Evolutionary conservation across 2,113 vertebrate genomes (phyloP).

Genomic region (Rhinichthys klamathensis): DNA sequence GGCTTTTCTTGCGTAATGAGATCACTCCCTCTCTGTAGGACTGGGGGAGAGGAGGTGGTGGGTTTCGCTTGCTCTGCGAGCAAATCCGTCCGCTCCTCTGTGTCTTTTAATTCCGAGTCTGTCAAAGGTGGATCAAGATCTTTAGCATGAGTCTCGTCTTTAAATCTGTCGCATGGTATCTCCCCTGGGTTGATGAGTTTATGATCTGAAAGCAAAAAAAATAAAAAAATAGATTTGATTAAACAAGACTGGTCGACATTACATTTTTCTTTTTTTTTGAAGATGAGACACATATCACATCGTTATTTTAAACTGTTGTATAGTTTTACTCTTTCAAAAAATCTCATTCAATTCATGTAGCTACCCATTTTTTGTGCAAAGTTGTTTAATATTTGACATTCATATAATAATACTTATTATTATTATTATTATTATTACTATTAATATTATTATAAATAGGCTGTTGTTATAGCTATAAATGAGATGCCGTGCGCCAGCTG

Average conservation of each 20-base stretch:
- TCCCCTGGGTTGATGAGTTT: constrained; percentile 78
- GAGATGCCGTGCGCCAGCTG: constrained; percentile 66
- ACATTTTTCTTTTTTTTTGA: not conserved
- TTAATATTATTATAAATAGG: constrained; percentile 48
- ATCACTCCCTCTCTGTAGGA: constrained; percentile 69
- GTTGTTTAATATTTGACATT: not conserved
- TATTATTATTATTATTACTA: not conserved
- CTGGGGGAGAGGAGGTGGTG: constrained; percentile 80
- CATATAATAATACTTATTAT: constrained; percentile 30
- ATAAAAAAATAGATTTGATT: constrained; percentile 18
- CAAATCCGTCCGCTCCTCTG: constrained; percentile 82
- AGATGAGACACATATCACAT: not conserved
- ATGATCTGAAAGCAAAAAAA: constrained; percentile 69
- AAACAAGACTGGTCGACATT: not conserved
- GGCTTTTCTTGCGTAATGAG: constrained; percentile 72
- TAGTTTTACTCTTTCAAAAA: not conserved
- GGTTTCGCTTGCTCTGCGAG: constrained; percentile 75
- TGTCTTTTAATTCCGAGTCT: constrained; percentile 91
- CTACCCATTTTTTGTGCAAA: not conserved
- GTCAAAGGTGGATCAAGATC: constrained; percentile 82
- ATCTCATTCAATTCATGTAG: no score
- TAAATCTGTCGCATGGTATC: constrained; percentile 78
- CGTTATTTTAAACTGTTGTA: not conserved
- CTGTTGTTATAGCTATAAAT: constrained; percentile 56
- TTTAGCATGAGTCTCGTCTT: constrained; percentile 77